Evolutionary conservation across 2,888 invertebrate genomes (phyloP), one percentile per base, ranked within the genome.

Genomic region (Empis livida): DNA sequence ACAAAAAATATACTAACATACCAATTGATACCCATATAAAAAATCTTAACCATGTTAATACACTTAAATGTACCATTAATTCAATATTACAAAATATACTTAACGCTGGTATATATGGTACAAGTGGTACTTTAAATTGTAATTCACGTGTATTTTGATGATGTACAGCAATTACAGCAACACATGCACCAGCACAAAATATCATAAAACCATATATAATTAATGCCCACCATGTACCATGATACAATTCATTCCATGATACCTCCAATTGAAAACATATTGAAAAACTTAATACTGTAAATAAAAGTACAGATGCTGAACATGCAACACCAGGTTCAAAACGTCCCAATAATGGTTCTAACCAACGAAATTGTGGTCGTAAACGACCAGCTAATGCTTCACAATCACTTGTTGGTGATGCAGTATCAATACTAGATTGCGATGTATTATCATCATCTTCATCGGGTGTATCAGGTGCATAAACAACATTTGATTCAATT

Each of bases 21-120:
- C 90, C 90, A 49, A 89, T 64, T 40, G 82, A 76, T 76, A 91
- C 88, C 91, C 91, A 91, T 42, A 88, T 80, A 55, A 85, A 77
- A 62, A 91, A 90, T 37, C 90, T 73, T 6, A 87, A 71, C 90
- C 90, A 91, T 1, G 90, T 90, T 16, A 87, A 68, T 1, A 79
- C 73, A 53, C 86, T 85, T 45, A 91, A 71, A 57, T 87, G 85
- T 30, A 85, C 79, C 86, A 91, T 90, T 45, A 91, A 74, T 54
- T 82, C 82, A 6, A 90, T 77, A 61, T 91, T 91, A 59, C 83
- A 79, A 54, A 87, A 73, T 50, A 91, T 87, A 57, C 89, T 88
- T 16, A 83, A 62, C 0, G 84, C 82, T 0, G 90, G 90, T 45
- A 89, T 62, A 27, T 84, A 68, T 0, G 90, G 90, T 44, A 90